Conservation (phyloP, 2,797 vertebrate species). For the Austrolebias charrua region DNA sequence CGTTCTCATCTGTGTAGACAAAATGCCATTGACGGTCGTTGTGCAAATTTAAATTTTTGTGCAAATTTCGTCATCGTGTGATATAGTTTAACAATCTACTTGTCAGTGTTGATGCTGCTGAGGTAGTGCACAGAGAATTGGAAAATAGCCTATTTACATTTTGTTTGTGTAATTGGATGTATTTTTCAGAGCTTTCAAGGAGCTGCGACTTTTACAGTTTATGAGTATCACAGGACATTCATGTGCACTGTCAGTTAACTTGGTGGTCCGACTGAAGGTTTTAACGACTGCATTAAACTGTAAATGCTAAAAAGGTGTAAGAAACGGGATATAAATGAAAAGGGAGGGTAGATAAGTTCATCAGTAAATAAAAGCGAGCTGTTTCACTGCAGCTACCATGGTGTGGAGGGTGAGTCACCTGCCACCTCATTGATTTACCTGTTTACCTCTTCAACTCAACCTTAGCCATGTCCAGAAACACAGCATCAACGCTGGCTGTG, state of each 20-base stretch:
- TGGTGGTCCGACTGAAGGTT: slow-evolving; percentile 26
- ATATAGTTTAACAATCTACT: too few relatives aligned
- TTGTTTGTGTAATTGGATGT: not conserved
- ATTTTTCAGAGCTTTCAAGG: slow-evolving; percentile 24
- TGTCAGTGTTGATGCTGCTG: too few relatives aligned
- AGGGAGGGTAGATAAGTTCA: not conserved
- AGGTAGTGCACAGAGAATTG: slow-evolving; percentile 8
- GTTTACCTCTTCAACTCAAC: slow-evolving; percentile 34
- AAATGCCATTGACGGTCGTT: too few relatives aligned
- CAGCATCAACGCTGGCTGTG: slow-evolving; percentile 20
- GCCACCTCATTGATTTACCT: slow-evolving; percentile 38
- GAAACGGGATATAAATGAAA: not conserved
- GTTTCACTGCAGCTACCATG: slow-evolving; percentile 4
- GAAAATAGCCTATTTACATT: not conserved
- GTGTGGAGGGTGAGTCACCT: slow-evolving; percentile 11
- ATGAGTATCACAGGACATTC: too few relatives aligned
- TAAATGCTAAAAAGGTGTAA: not conserved
- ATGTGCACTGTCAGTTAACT: not conserved
- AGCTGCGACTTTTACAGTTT: slow-evolving; percentile 4
- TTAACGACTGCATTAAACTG: slow-evolving; percentile 25
- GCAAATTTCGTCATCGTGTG: too few relatives aligned
- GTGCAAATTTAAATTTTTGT: too few relatives aligned
- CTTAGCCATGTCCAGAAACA: slow-evolving; percentile 2
- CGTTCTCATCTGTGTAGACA: too few relatives aligned
- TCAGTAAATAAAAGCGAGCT: slow-evolving; percentile 19